These are phyloP conservation scores for Drosophila quadrilineata DNA, from an alignment of 1,140 invertebrate species.

Conservation along the genomic window DNA sequence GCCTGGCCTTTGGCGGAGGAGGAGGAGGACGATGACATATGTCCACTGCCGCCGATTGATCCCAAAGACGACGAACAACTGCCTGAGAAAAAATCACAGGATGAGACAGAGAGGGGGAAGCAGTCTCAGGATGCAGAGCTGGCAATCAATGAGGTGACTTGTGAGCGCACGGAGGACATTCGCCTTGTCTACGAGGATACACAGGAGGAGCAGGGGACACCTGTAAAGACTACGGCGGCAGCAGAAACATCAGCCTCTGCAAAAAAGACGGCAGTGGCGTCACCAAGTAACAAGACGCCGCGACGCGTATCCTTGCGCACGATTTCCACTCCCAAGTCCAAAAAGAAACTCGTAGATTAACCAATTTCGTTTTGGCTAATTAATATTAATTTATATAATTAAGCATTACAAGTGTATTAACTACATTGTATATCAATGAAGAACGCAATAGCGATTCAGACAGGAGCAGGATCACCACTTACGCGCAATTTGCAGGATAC, in stretches of 20 bases:
- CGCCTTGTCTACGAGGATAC: conserved; percentile 86
- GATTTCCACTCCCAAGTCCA: conserved; percentile 87
- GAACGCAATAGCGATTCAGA: too few species aligned
- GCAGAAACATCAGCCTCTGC: conserved; percentile 54
- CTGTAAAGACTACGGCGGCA: conserved; percentile 33
- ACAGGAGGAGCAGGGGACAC: conserved; percentile 49
- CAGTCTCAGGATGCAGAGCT: conserved; percentile 48
- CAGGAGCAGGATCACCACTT: too few species aligned
- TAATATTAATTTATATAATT: conserved; percentile 2
- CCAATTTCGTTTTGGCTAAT: too few species aligned
- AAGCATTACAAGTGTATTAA: too few species aligned
- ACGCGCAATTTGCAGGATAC: too few species aligned
- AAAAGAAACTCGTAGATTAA: conserved; percentile 83
- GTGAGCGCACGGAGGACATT: conserved; percentile 84
- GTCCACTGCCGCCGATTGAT: conserved; percentile 3
- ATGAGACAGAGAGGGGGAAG: conserved; percentile 43
- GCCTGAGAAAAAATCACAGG: conserved; percentile 1
- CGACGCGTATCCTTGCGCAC: conserved; percentile 87
- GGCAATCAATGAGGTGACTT: conserved; percentile 80
- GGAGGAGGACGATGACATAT: too few species aligned
- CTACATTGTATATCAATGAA: too few species aligned
- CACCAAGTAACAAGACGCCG: conserved; percentile 83
- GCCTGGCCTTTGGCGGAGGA: conserved; percentile 82
- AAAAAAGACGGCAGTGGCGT: conserved; percentile 29
- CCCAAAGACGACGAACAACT: conserved; percentile 1